Evolutionary conservation across 1,140 invertebrate species (phyloP).

Genomic region (Physella acuta): DNA sequence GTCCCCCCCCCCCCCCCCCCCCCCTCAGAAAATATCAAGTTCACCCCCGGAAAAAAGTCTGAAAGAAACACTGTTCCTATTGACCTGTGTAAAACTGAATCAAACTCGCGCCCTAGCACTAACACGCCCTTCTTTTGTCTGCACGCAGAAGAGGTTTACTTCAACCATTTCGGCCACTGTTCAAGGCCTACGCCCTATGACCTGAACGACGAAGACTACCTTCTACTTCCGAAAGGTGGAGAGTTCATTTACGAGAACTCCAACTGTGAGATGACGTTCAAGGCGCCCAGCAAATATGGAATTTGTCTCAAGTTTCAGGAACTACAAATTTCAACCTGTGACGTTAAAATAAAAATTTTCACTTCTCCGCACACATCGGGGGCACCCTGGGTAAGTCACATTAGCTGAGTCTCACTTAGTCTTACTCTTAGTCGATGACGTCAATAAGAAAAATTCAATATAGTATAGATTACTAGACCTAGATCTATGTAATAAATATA

Average conservation of each 20-base stretch:
- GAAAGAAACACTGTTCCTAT: too few species aligned
- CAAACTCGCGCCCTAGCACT: too few species aligned
- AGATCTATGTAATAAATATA: too few species aligned
- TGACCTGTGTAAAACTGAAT: too few species aligned
- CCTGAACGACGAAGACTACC: slow-evolving; percentile 8
- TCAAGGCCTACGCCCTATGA: background rate
- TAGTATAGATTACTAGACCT: too few species aligned
- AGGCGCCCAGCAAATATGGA: slow-evolving; percentile 1
- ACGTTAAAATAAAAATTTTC: slow-evolving; percentile 10
- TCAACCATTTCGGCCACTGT: slow-evolving; percentile 14
- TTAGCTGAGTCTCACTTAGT: too few species aligned
- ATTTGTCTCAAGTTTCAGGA: slow-evolving; percentile 13
- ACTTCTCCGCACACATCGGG: background rate
- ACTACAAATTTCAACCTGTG: slow-evolving; percentile 1
- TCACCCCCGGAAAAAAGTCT: too few species aligned
- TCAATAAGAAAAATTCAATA: too few species aligned
- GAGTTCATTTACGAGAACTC: background rate
- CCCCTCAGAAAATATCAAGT: too few species aligned
- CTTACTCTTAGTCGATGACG: too few species aligned
- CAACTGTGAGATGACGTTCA: slow-evolving; percentile 8
- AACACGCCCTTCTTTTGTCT: too few species aligned
- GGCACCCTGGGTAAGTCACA: background rate
- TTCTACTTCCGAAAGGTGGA: slow-evolving; percentile 1
- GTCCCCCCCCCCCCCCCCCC: too few species aligned
- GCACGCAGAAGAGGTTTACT: slow-evolving; percentile 13